A percentile compares a stretch with the other conserved stretches of the same genome.
phyloP scores from a whole-genome alignment of 1,140 invertebrate species.

The Chelonus insularis region DNA sequence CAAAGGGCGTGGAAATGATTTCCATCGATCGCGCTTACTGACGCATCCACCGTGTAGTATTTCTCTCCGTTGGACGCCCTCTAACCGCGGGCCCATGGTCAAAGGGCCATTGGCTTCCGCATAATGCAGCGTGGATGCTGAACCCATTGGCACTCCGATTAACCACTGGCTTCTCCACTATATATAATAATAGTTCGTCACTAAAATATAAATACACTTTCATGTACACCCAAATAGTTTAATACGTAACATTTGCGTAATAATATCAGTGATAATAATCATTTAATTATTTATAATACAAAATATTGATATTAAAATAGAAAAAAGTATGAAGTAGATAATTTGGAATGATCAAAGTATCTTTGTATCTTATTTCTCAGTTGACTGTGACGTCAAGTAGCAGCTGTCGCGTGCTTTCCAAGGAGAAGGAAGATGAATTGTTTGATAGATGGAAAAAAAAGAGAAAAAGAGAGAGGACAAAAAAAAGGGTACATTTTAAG shows the following conservation, averaged over 20 bases:
- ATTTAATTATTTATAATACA: too few relatives aligned
- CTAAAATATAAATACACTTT: too few relatives aligned
- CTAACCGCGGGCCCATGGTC: conserved; percentile 32
- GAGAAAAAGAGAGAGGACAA: not conserved
- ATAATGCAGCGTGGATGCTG: conserved; percentile 12
- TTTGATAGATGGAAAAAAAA: conserved; percentile 6
- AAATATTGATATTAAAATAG: too few relatives aligned
- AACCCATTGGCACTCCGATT: not conserved
- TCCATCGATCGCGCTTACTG: conserved; percentile 45
- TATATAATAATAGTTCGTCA: too few relatives aligned
- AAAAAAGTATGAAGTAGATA: not conserved
- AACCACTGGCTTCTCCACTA: too few relatives aligned
- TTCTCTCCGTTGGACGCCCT: conserved; percentile 28
- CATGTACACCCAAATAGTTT: too few relatives aligned
- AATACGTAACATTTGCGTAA: too few relatives aligned
- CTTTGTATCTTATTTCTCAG: too few relatives aligned
- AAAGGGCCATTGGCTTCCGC: conserved; percentile 34
- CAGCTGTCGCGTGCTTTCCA: conserved; percentile 26
- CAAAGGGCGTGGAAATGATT: conserved; percentile 45
- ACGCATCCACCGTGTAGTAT: conserved; percentile 29
- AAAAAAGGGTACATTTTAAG: not conserved
- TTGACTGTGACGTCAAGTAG: conserved; percentile 26
- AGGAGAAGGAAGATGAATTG: conserved; percentile 26
- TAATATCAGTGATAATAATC: too few relatives aligned
- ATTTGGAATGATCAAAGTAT: conserved; percentile 13